Conservation (phyloP, 2,113 vertebrate genomes). For the Pyxicephalus adspersus region DNA sequence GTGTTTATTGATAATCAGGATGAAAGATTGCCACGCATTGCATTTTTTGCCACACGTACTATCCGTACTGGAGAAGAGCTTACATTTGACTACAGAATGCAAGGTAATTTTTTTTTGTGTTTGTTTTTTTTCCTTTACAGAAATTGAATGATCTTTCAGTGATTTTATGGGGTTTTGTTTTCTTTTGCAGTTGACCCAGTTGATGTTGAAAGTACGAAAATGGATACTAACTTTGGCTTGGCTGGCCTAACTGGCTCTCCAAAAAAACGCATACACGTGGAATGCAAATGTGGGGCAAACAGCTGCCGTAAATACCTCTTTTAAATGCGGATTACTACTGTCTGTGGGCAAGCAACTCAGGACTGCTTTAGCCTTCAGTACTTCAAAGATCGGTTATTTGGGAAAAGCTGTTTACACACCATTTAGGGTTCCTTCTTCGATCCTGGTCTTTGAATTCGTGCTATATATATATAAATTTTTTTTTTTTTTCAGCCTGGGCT, state of each 20-base stretch:
- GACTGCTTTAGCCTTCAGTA: background rate
- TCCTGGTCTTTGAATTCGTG: conserved; percentile 14
- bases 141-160: too few relatives aligned
- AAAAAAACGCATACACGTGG: conserved; percentile 81
- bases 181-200: conserved; percentile 80
- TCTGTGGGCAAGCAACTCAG: background rate
- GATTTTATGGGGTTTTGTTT: background rate
- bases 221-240: conserved; percentile 87
- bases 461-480: background rate
- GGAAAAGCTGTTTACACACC: background rate
- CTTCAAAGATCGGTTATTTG: conserved; percentile 13
- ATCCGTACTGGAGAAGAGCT: conserved; percentile 89
- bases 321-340: conserved; percentile 59
- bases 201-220: conserved; percentile 86
- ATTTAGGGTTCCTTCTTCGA: background rate
- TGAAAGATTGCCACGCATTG: conserved; percentile 86
- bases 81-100: conserved; percentile 96
- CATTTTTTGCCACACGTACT: conserved; percentile 83
- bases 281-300: conserved; percentile 85
- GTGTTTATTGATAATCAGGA: conserved; percentile 92
- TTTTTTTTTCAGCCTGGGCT: background rate
- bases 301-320: conserved; percentile 87
- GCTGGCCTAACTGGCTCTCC: conserved; percentile 78
- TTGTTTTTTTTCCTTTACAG: background rate
- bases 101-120: conserved; percentile 70